Base-by-base conservation (phyloP, 1,140 invertebrate genomes). In the Maconellicoccus hirsutus region DNA sequence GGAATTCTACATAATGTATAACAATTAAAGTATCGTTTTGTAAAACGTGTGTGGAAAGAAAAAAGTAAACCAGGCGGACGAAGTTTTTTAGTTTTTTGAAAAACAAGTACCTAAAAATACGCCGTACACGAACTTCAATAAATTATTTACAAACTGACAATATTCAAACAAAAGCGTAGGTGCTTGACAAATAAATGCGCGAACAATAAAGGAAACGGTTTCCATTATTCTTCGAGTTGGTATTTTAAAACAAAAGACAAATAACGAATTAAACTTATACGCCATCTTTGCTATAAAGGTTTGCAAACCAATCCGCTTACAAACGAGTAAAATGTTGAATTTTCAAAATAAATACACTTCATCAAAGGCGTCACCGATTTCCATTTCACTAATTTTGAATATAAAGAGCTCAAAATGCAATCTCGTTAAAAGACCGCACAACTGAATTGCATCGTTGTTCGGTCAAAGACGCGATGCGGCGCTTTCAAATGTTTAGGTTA, bases 201-300 rank as follows among this genome's bases (percentile, higher is more conserved):
- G 42, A 52, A 52, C 42, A 52, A 52, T 52, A 52, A 52, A 52
- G 42, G 12, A 16, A 52, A 52, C 42, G 12, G 10, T 52, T 52
- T 19, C 12, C n/a, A 52, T 52, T 52, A 52, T 52, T 52, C 42
- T 52, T 52, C 42, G 4, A 4, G 42, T 52, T 52, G 42, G 42
- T 52, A 52, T 52, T 52, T 52, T 19, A 19, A 52, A 52, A 52
- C 42, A 52, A 52, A 52, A 52, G 42, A 52, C 42, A 52, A 52
- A 52, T 52, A 52, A 52, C 42, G 42, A 52, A 52, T 52, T 52
- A 52, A 52, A 52, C 42, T 52, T 52, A 52, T 52, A 52, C 42
- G 42, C n/a, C n/a, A 52, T 52, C 42, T 19, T 52, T 19, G n/a
- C n/a, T 19, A 19, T 52, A 52, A 14, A 52, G 12, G 42, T 16